phyloP scores from a whole-genome alignment of 2,113 vertebrate genomes.

The Oriolus oriolus region DNA sequence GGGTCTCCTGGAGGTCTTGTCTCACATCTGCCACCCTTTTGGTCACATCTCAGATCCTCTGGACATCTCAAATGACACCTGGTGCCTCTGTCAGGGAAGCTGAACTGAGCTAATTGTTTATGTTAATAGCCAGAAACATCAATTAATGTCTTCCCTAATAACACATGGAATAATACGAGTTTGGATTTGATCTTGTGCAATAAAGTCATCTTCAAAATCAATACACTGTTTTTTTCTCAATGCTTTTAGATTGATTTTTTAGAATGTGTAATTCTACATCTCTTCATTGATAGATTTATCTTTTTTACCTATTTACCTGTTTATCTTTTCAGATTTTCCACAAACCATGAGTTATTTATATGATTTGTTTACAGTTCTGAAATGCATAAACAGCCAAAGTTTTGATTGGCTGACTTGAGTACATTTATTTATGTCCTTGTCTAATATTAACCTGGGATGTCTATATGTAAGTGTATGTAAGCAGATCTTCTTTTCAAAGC shows the following conservation, averaged over 20 bases:
- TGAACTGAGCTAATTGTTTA: neutral
- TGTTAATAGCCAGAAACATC: neutral
- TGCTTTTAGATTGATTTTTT: neutral
- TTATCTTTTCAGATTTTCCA: neutral
- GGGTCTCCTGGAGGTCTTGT: neutral
- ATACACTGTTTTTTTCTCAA: neutral
- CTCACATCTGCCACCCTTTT: neutral
- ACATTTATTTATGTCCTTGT: neutral
- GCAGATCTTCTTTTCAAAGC: neutral
- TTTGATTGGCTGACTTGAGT: neutral
- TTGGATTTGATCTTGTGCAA: neutral
- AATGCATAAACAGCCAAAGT: neutral
- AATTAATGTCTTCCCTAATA: neutral
- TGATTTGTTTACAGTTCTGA: neutral
- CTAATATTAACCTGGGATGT: neutral
- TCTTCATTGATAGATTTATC: neutral
- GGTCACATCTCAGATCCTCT: neutral
- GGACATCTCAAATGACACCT: neutral
- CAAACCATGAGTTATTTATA: neutral
- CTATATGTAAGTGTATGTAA: rapidly evolving
- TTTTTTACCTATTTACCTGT: neutral
- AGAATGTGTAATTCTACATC: neutral
- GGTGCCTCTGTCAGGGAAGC: neutral
- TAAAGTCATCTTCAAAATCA: neutral
- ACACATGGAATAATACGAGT: neutral